A percentile compares a stretch with the other conserved stretches of the same genome.
These are phyloP conservation scores for Brachypodius melanocephalos DNA, from an alignment of 2,113 vertebrate species.

Conservation along the genomic window DNA sequence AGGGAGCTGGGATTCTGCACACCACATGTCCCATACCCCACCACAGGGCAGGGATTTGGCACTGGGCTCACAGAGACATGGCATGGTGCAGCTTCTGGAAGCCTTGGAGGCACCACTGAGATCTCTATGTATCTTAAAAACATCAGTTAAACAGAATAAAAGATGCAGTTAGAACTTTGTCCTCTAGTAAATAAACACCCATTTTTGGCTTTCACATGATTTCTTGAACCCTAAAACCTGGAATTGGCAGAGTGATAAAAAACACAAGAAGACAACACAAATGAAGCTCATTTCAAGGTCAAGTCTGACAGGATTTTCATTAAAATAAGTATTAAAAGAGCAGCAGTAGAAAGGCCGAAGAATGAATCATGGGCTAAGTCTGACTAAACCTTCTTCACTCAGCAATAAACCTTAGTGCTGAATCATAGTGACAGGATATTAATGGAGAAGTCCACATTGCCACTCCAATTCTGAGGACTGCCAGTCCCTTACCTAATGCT, in stretches of 20 bases:
- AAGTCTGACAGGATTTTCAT: background rate
- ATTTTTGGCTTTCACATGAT: background rate
- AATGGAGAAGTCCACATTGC: background rate
- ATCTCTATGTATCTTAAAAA: background rate
- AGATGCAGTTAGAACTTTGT: background rate
- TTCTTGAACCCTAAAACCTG: background rate
- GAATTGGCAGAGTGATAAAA: background rate
- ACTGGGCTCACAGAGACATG: background rate
- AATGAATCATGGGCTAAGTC: background rate
- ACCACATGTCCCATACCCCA: no score
- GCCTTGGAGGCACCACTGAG: background rate
- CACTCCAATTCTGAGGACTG: background rate
- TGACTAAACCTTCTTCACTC: background rate
- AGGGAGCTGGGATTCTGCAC: rapidly evolving
- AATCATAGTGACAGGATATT: background rate
- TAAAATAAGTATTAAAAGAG: background rate
- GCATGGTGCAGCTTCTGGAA: background rate
- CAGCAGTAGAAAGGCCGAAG: background rate
- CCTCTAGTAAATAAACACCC: background rate
- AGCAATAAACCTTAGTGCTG: background rate
- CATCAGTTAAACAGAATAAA: background rate
- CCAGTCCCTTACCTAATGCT: background rate
- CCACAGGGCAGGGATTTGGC: background rate
- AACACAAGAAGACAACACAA: background rate
- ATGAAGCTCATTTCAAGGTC: background rate